These are phyloP conservation scores for Thymelicus acteon DNA, from an alignment of 2,888 invertebrate genomes.

Conservation along the genomic window DNA sequence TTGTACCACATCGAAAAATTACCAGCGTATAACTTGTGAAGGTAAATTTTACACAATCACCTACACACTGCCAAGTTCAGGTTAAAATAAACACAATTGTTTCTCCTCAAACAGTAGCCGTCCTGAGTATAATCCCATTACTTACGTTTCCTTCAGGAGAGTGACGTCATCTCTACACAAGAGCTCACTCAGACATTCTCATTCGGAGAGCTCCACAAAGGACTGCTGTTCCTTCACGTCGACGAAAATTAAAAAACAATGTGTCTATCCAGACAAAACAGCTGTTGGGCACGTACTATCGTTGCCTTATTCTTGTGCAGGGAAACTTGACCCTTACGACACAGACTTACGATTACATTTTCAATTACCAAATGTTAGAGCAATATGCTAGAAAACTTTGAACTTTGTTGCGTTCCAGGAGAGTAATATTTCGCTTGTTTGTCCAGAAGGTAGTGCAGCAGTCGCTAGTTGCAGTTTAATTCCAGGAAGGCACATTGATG, in stretches of 20 bases:
- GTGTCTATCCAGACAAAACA: conserved; percentile 63
- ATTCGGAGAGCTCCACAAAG: conserved; percentile 36
- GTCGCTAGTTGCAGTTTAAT: conserved; percentile 44
- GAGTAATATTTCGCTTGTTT: conserved; percentile 6
- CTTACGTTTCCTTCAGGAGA: conserved; percentile 19
- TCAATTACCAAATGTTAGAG: not conserved
- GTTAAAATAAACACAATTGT: conserved; percentile 9
- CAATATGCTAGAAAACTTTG: not conserved
- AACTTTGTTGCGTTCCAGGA: not conserved
- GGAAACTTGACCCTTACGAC: conserved; percentile 3
- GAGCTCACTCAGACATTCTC: conserved; percentile 39
- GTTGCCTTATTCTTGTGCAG: not conserved
- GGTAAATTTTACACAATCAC: not conserved
- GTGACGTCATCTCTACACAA: conserved; percentile 29
- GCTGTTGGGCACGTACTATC: conserved; percentile 70
- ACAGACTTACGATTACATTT: conserved; percentile 11
- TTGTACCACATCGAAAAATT: too few species aligned
- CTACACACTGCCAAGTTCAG: not conserved
- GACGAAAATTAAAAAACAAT: conserved; percentile 67
- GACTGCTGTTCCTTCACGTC: conserved; percentile 59
- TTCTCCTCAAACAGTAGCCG: conserved; percentile 15
- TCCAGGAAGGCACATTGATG: conserved; percentile 54
- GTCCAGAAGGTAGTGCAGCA: not conserved
- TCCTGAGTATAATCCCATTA: conserved; percentile 28
- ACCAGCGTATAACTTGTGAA: not conserved